Percentiles rank a stretch among this genome's conserved stretches.
These are phyloP conservation scores for Atherinosoma microstoma DNA, from an alignment of 2,797 vertebrate genomes.

Conservation along the genomic window DNA sequence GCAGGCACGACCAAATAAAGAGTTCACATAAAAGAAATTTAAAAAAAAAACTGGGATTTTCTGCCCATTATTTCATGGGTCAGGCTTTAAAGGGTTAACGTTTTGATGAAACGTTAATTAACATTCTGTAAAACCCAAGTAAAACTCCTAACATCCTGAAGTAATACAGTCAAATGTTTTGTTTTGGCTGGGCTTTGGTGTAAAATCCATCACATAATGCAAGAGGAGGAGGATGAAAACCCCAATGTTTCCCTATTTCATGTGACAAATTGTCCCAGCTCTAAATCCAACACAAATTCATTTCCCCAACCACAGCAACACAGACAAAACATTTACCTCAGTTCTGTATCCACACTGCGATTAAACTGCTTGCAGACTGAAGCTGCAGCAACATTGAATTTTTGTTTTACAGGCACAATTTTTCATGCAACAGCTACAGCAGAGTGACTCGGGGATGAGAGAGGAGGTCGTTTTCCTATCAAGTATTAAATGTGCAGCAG, in stretches of 20 bases:
- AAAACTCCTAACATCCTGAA: neutral
- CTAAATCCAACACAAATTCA: neutral
- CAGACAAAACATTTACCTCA: conserved; percentile 1
- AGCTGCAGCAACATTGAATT: neutral
- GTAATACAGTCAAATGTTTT: neutral
- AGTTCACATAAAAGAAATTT: too few species aligned
- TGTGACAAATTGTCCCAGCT: neutral
- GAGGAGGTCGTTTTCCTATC: conserved; percentile 45
- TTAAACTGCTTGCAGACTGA: conserved; percentile 29
- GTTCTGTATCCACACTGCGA: neutral
- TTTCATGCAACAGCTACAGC: conserved; percentile 10
- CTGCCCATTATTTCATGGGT: too few species aligned
- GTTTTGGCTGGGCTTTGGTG: neutral
- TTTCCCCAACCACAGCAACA: conserved; percentile 1
- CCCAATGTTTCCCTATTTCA: too few species aligned
- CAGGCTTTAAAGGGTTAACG: too few species aligned
- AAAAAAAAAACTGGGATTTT: too few species aligned
- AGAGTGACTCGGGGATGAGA: conserved; percentile 28
- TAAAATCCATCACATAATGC: neutral
- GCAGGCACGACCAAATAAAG: too few species aligned
- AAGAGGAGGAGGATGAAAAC: neutral
- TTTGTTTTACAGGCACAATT: neutral
- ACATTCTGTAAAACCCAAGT: neutral
- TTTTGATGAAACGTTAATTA: neutral
- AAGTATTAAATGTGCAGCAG: conserved; percentile 64